Evolutionary conservation across 2,888 invertebrate species (phyloP).

Genomic region (Hybos culiciformis): DNA sequence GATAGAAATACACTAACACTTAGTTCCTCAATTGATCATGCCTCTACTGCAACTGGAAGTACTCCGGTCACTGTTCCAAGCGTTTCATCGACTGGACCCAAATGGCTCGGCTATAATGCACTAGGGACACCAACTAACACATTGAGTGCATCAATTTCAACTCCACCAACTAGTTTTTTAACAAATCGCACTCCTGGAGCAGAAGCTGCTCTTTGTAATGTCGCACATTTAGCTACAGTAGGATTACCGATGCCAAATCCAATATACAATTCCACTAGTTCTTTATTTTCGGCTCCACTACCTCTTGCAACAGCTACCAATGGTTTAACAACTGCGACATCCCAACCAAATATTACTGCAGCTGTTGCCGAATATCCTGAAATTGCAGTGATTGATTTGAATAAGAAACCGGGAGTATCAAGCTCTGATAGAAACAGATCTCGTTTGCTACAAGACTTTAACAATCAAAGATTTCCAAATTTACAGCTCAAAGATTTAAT

Average conservation of each 20-base stretch:
- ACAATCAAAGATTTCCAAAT: constrained; percentile 77
- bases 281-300: constrained; percentile 56
- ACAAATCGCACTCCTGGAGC: constrained; percentile 72
- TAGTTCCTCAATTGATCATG: constrained; percentile 60
- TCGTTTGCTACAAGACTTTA: constrained; percentile 88
- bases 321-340: constrained; percentile 22
- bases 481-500: constrained; percentile 84
- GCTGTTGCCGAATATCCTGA: constrained; percentile 40
- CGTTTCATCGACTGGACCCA: no score
- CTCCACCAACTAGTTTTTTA: constrained; percentile 52
- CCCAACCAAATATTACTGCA: constrained; percentile 14
- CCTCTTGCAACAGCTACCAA: constrained; percentile 33
- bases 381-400: constrained; percentile 41
- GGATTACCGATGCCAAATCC: constrained; percentile 38
- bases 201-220: constrained; percentile 70
- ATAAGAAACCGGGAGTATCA: constrained; percentile 16
- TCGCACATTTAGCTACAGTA: constrained; percentile 32
- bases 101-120: no score
- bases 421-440: constrained; percentile 54
- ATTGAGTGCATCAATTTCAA: constrained; percentile 47
- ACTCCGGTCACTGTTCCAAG: no score
- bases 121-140: no score
- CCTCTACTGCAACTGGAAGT: constrained; percentile 37
- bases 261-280: constrained; percentile 58
- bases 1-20: constrained; percentile 63